A percentile compares a stretch with the other conserved stretches of the same genome.
Evolutionary conservation across 2,113 vertebrate genomes (phyloP).

Genomic region (Stigmatopora argus): DNA sequence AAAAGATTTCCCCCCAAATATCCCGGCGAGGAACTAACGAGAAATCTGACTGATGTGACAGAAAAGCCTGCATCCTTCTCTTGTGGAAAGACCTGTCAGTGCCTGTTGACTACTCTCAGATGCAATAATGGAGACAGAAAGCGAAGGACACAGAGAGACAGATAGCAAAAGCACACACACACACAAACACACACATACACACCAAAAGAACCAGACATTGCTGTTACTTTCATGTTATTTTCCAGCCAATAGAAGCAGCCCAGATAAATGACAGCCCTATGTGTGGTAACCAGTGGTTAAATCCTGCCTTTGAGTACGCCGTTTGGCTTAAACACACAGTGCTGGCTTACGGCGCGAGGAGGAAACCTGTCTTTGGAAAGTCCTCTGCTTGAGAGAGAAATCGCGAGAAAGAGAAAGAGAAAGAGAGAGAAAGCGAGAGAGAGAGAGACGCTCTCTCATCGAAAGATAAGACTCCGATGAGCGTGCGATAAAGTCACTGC

Average conservation of each 20-base stretch:
- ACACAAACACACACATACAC: slow-evolving; percentile 8
- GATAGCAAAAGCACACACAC: background rate
- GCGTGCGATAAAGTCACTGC: slow-evolving; percentile 65
- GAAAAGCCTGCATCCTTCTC: slow-evolving; percentile 48
- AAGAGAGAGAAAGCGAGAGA: slow-evolving; percentile 45
- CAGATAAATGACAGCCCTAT: slow-evolving; percentile 22
- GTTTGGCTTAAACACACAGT: slow-evolving; percentile 22
- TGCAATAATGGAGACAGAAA: slow-evolving; percentile 7
- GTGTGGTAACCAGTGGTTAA: slow-evolving; percentile 15
- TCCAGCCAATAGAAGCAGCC: slow-evolving; percentile 21
- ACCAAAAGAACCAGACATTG: slow-evolving; percentile 25
- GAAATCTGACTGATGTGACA: slow-evolving; percentile 55
- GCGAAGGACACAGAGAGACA: background rate
- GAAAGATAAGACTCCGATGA: slow-evolving; percentile 68
- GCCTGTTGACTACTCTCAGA: slow-evolving; percentile 42
- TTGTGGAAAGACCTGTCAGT: slow-evolving; percentile 57
- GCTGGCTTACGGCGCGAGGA: slow-evolving; percentile 45
- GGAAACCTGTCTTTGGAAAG: slow-evolving; percentile 71
- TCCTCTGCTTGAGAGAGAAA: slow-evolving; percentile 62
- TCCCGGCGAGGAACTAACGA: slow-evolving; percentile 38
- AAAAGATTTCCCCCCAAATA: background rate
- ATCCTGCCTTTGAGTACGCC: slow-evolving; percentile 15
- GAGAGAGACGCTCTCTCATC: slow-evolving; percentile 62
- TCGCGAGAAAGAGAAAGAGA: too few species aligned
- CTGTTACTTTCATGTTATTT: slow-evolving; percentile 44